Base-by-base conservation (phyloP, 2,888 invertebrate species). In the Chydorus sphaericus region DNA sequence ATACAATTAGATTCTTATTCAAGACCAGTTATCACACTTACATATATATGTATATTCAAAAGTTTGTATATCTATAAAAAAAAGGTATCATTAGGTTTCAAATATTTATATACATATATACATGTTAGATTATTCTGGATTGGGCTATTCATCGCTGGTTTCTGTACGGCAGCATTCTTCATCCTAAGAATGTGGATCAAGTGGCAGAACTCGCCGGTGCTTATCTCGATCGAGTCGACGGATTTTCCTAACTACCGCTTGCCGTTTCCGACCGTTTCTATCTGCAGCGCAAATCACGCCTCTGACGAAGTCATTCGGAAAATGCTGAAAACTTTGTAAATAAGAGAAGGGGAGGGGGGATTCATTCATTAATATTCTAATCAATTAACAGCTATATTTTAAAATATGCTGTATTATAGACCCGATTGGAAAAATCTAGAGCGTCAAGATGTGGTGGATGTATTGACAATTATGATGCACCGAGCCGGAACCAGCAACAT, bases 251-350 rank as follows among this genome's bases (percentile, higher is more conserved):
- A 48, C 5, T 48, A 36, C 11, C 30, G 26, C 10, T n/a, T 58
- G 3, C 33, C 33, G 11, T 58, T 58, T 48, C 58, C 58, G n/a
- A 37, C 58, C 1, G 49, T 58, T 14, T 56, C 58, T 26, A 16
- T 58, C 29, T 58, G 58, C 49, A 58, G 48, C 37, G 54, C 54
- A 20, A 58, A 58, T 36, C 37, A 55, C 31, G 49, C 49, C 10
- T 55, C 55, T 4, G 29, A 55, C 48, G 28, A 31, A 7, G 23
- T 37, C 14, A 23, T n/a, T n/a, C n/a, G n/a, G n/a, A n/a, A n/a
- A n/a, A n/a, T n/a, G n/a, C n/a, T n/a, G n/a, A n/a, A n/a, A n/a
- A n/a, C n/a, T n/a, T n/a, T n/a, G n/a, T n/a, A n/a, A n/a, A n/a
- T n/a, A n/a, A n/a, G n/a, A n/a, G n/a, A n/a, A n/a, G n/a, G n/a